Evolutionary conservation across 2,888 invertebrate species (phyloP).

Genomic region (Drosophila ustulata): DNA sequence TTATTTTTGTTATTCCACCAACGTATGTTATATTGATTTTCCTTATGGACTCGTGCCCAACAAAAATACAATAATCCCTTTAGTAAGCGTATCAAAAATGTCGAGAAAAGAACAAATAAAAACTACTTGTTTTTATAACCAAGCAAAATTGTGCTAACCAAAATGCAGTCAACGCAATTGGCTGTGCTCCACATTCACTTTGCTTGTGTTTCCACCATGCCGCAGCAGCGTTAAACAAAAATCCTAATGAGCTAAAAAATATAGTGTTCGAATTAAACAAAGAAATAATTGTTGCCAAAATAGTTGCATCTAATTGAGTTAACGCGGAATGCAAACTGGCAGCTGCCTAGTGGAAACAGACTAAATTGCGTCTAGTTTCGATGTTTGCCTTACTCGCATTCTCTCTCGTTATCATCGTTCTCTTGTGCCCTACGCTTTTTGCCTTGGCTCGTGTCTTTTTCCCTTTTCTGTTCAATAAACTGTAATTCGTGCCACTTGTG

Average conservation of each 20-base stretch:
- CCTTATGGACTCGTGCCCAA: not conserved
- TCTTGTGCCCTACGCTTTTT: conserved; percentile 2
- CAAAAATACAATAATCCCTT: not conserved
- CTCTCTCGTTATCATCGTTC: conserved; percentile 8
- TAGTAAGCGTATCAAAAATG: conserved; percentile 7
- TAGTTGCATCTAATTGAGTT: conserved; percentile 4
- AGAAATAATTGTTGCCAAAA: conserved; percentile 10
- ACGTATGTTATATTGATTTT: conserved; percentile 2
- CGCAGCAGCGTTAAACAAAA: not conserved
- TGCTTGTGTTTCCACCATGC: conserved; percentile 13
- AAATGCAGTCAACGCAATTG: conserved; percentile 54
- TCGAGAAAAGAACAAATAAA: conserved; percentile 4
- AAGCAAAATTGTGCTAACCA: conserved; percentile 37
- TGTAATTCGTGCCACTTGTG: conserved; percentile 75
- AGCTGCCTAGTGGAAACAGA: conserved; percentile 5
- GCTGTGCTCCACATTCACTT: conserved; percentile 10
- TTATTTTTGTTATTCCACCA: too few relatives aligned
- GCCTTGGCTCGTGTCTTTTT: conserved; percentile 11
- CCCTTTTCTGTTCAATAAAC: conserved; percentile 73
- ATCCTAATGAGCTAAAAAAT: not conserved
- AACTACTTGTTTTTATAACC: conserved; percentile 32
- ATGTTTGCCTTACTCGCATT: conserved; percentile 23
- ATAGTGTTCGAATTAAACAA: not conserved
- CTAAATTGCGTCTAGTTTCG: conserved; percentile 3
- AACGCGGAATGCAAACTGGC: not conserved